These are phyloP conservation scores for Tenthredo livida DNA, from an alignment of 2,888 invertebrate genomes.

Conservation along the genomic window DNA sequence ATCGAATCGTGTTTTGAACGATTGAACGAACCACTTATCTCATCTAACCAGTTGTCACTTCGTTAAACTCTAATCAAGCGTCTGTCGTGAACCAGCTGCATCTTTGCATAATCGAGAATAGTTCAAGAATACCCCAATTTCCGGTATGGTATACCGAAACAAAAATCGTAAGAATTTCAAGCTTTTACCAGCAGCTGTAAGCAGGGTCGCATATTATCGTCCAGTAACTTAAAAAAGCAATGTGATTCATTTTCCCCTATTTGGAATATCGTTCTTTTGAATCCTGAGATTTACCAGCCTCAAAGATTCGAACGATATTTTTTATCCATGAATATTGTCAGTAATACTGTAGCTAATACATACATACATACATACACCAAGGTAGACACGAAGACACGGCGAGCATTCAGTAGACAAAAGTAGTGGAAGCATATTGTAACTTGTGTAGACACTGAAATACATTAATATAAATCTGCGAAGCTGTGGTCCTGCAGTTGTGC, in stretches of 20 bases:
- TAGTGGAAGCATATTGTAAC: constrained; percentile 51
- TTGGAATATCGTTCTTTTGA: neutral
- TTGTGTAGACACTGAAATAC: constrained; percentile 51
- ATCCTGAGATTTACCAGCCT: constrained; percentile 17
- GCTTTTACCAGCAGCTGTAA: neutral
- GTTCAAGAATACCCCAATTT: neutral
- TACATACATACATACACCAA: constrained; percentile 48
- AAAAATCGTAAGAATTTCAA: neutral
- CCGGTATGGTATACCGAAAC: neutral
- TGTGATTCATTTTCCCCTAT: neutral
- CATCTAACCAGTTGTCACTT: constrained; percentile 39
- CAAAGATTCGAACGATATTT: constrained; percentile 2
- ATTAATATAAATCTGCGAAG: constrained; percentile 47
- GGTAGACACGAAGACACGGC: constrained; percentile 39
- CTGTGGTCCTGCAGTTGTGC: constrained; percentile 25
- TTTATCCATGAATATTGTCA: neutral
- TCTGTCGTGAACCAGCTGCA: constrained; percentile 27
- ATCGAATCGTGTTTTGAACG: constrained; percentile 34
- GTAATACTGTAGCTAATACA: constrained; percentile 24
- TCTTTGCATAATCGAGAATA: neutral
- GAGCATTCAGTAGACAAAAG: constrained; percentile 52
- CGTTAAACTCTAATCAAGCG: constrained; percentile 28
- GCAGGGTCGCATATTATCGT: neutral
- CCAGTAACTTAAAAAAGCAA: neutral
- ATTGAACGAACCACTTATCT: constrained; percentile 32